These are phyloP conservation scores for Ammospiza nelsoni DNA, from an alignment of 2,113 vertebrate genomes.

Conservation along the genomic window DNA sequence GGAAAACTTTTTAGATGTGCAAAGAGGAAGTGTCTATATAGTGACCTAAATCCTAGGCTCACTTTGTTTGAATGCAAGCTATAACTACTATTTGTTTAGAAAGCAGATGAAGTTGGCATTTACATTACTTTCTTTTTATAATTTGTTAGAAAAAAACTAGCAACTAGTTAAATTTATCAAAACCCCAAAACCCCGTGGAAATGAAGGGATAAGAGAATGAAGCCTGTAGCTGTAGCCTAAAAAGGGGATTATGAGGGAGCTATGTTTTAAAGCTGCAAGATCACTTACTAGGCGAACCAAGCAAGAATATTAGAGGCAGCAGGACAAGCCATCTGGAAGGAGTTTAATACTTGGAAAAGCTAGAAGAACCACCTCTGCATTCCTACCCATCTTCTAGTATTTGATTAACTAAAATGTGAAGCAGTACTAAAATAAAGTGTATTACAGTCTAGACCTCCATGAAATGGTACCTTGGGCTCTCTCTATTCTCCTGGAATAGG, in stretches of 20 bases:
- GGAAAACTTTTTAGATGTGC: not conserved
- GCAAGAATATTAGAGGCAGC: not conserved
- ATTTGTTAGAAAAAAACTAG: not conserved
- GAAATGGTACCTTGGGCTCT: not conserved
- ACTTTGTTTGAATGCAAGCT: not conserved
- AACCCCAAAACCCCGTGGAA: fast-evolving
- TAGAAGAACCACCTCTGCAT: not conserved
- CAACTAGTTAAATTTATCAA: not conserved
- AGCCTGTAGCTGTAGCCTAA: not conserved
- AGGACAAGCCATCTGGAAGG: not conserved
- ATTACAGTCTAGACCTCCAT: too few species aligned
- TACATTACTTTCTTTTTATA: not conserved
- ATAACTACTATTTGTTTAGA: not conserved
- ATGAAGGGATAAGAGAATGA: not conserved
- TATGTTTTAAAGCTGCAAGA: not conserved
- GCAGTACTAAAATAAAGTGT: not conserved
- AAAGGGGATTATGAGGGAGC: not conserved
- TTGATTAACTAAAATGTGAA: not conserved
- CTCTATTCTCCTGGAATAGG: not conserved
- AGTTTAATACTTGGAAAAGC: not conserved
- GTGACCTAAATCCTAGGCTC: not conserved
- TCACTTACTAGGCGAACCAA: not conserved
- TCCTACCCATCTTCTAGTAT: not conserved
- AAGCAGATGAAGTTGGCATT: not conserved
- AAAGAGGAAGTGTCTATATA: not conserved